Base-by-base conservation (phyloP, 2,113 vertebrate genomes). In the Peromyscus californicus region DNA sequence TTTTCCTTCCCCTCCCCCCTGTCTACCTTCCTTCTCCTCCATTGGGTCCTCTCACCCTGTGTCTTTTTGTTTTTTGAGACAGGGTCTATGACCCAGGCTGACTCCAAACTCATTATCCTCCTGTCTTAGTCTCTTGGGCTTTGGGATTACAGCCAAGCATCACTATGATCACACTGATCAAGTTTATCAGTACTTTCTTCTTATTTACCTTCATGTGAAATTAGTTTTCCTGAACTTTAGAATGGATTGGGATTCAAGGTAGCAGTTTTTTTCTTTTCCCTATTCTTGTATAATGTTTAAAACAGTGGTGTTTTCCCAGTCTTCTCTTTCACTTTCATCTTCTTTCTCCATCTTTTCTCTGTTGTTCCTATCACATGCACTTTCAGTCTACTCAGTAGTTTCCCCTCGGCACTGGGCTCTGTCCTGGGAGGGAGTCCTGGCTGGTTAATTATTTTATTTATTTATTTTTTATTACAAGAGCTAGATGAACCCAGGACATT, bases 161-260 rank as follows among this genome's bases (percentile, higher is more conserved):
- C 61, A 48, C 13, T 42, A 21, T 48, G 63, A 45, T 10, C 45
- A 4, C 51, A 8, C 48, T 54, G 17, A 33, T 79, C 31, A 79
- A 79, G 48, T 33, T 79, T 29, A 79, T 16, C 45, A 79, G 29
- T 21, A 54, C 42, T 10, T 54, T 54, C 33, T 84, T 29, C 8
- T 42, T 93, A 70, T 15, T 80, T 69, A 29, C 57, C 36, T 92
- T 90, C 92, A 10, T 70, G 24, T 26, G 19, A 69, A 88, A 82
- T 95, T 95, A 78, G 39, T 70, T 92, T 95, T 82, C 31, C 57
- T 70, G 24, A 95, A 67, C 72, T 94, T 90, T 83, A 78, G 65
- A 82, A 83, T 83, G 51, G 13, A 42, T 36, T 92, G 15, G 6
- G 57, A 87, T 90, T 95, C n/a, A 86, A 8, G 67, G 7, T 94